Base-by-base conservation (phyloP, 2,888 invertebrate species). In the Clivina fossor region DNA sequence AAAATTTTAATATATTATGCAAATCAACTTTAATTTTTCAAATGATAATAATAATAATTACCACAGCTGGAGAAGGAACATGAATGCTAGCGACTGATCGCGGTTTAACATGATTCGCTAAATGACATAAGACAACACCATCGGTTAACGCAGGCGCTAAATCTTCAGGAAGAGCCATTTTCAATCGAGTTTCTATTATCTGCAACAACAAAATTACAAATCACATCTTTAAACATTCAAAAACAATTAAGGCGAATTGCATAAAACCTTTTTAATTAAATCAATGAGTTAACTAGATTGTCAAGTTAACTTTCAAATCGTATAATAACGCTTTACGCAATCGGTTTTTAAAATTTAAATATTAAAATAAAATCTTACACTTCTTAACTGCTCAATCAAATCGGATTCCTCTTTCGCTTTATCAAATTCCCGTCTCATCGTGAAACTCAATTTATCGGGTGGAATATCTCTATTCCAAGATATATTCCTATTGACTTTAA, bases 1-100 rank as follows among this genome's bases (percentile, higher is more conserved):
- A 20, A 24, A 60, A 7, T 13, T 33, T 33, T 19, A 11, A 1
- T 37, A 43, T 16, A 54, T 58, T 40, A 50, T 38, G 4, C 32
- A n/a, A n/a, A n/a, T n/a, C n/a, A n/a, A n/a, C n/a, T n/a, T n/a
- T n/a, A n/a, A n/a, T n/a, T n/a, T n/a, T n/a, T n/a, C n/a, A n/a
- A n/a, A n/a, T n/a, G 24, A 16, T n/a, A 37, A 49, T 24, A 2
- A 33, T 41, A 19, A 43, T 55, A 48, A 28, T 81, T 73, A 92
- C 92, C 82, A 91, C 91, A 64, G 90, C 90, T 43, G 92, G 88
- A 62, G 92, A 93, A 60, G 95, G 95, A 66, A 95, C 95, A 77
- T 95, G 95, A 61, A 96, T 94, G 67, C 92, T 93, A 61, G 88
- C 90, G 55, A 96, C 94, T 46, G 94, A 87, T 64, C 93, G 81